These are phyloP conservation scores for Pipa parva DNA, from an alignment of 2,113 vertebrate species.

Conservation along the genomic window DNA sequence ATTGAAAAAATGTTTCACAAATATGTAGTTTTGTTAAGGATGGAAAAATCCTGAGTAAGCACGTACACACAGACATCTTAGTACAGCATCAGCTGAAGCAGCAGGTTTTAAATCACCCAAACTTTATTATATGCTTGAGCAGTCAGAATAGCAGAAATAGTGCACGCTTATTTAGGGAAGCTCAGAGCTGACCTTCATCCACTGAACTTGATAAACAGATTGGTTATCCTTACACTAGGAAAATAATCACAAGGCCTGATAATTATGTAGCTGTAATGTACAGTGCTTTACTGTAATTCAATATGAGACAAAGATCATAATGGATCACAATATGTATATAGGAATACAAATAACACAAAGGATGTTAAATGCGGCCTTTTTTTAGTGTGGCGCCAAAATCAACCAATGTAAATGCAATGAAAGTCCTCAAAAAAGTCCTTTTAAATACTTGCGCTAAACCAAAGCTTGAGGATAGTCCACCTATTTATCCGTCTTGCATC, in stretches of 20 bases:
- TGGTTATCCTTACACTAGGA: slow-evolving; percentile 3
- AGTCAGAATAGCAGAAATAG: slow-evolving; percentile 19
- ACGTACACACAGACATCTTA: slow-evolving; percentile 1
- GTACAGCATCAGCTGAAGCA: slow-evolving; percentile 30
- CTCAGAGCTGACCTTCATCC: slow-evolving; percentile 16
- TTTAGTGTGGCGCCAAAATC: no score
- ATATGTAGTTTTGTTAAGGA: slow-evolving; percentile 4
- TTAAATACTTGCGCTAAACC: no score
- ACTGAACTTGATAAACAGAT: neutral
- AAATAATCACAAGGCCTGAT: slow-evolving; percentile 15
- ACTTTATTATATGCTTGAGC: slow-evolving; percentile 37
- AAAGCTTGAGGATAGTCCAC: no score
- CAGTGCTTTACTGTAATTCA: no score
- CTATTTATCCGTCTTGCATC: no score
- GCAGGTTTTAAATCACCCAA: slow-evolving; percentile 31
- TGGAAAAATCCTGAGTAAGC: slow-evolving; percentile 21
- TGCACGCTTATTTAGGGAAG: slow-evolving; percentile 35
- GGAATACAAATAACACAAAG: no score
- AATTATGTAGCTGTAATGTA: slow-evolving; percentile 17
- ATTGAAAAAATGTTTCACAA: neutral
- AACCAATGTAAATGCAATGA: no score
- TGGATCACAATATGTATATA: no score
- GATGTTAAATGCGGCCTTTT: no score
- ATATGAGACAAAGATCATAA: no score
- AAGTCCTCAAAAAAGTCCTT: no score